These are phyloP conservation scores for Trichacis sp. DNA, from an alignment of 2,888 invertebrate genomes.

Conservation along the genomic window DNA sequence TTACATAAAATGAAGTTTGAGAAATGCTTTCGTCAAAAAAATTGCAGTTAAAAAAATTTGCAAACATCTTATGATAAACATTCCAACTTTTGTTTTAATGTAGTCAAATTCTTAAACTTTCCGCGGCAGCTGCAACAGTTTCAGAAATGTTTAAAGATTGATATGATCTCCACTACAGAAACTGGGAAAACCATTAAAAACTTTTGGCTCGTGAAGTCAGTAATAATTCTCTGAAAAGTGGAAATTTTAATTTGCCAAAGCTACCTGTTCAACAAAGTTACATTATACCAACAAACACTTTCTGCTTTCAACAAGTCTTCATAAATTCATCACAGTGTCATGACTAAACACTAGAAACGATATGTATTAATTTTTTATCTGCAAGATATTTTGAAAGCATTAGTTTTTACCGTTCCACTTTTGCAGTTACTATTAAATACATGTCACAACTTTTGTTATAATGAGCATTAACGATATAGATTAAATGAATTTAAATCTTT, in stretches of 20 bases:
- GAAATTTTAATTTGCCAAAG: not conserved
- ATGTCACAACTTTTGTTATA: too few relatives aligned
- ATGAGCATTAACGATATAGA: too few relatives aligned
- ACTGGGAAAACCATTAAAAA: conserved; percentile 8
- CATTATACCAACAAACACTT: too few relatives aligned
- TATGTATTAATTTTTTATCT: too few relatives aligned
- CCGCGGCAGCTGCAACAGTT: conserved; percentile 24
- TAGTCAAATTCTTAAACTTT: conserved; percentile 32
- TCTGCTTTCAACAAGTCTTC: too few relatives aligned
- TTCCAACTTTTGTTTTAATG: conserved; percentile 30
- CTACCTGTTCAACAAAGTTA: not conserved
- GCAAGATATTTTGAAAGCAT: too few relatives aligned
- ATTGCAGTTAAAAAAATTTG: conserved; percentile 2
- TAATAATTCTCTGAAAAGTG: conserved; percentile 5
- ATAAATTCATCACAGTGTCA: not conserved
- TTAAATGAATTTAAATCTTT: too few relatives aligned
- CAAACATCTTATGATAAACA: conserved; percentile 19
- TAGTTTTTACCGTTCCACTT: too few relatives aligned
- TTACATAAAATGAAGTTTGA: not conserved
- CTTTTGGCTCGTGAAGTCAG: conserved; percentile 8
- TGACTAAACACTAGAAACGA: too few relatives aligned
- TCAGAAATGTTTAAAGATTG: conserved; percentile 27
- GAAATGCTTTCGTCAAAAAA: not conserved
- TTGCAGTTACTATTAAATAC: too few relatives aligned
- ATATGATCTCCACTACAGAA: too few relatives aligned